These are phyloP conservation scores for Drosophila truncata DNA, from an alignment of 1,140 invertebrate genomes.

Conservation along the genomic window DNA sequence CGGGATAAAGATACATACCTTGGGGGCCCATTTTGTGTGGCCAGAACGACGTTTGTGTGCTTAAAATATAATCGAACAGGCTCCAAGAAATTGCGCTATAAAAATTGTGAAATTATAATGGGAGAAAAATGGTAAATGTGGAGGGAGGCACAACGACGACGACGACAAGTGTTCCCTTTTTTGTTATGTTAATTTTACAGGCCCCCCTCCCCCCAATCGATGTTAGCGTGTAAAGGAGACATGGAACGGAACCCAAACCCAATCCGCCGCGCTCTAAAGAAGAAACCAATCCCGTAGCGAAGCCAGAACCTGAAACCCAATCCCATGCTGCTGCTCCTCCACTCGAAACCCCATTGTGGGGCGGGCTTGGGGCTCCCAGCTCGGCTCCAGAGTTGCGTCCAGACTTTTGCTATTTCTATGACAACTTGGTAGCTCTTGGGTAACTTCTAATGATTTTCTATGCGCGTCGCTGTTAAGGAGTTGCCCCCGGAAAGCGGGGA, in stretches of 20 bases:
- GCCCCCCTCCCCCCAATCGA: slow-evolving; percentile 31
- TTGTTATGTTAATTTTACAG: slow-evolving; percentile 77
- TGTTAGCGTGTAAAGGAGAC: slow-evolving; percentile 32
- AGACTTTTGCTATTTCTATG: slow-evolving; percentile 80
- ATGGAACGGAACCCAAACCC: slow-evolving; percentile 3
- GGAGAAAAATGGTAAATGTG: slow-evolving; percentile 55
- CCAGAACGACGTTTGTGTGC: slow-evolving; percentile 76
- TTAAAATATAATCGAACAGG: slow-evolving; percentile 85
- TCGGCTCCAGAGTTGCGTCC: slow-evolving; percentile 39
- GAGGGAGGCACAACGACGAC: too few relatives aligned
- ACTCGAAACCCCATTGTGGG: slow-evolving; percentile 20
- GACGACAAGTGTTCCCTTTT: slow-evolving; percentile 11
- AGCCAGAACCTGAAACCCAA: slow-evolving; percentile 40
- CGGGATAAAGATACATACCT: slow-evolving; percentile 4
- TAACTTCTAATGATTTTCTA: slow-evolving; percentile 82
- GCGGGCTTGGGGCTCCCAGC: slow-evolving; percentile 26
- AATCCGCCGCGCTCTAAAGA: not conserved
- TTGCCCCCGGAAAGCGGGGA: slow-evolving; percentile 25
- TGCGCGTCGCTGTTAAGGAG: slow-evolving; percentile 52
- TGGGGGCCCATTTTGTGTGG: slow-evolving; percentile 43
- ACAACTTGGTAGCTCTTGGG: slow-evolving; percentile 77
- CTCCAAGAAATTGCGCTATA: slow-evolving; percentile 74
- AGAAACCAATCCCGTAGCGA: slow-evolving; percentile 5
- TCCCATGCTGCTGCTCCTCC: slow-evolving; percentile 1
- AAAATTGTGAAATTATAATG: slow-evolving; percentile 67